Conservation (phyloP, 2,888 invertebrate species). For the Pachycephus smyrnensis region DNA sequence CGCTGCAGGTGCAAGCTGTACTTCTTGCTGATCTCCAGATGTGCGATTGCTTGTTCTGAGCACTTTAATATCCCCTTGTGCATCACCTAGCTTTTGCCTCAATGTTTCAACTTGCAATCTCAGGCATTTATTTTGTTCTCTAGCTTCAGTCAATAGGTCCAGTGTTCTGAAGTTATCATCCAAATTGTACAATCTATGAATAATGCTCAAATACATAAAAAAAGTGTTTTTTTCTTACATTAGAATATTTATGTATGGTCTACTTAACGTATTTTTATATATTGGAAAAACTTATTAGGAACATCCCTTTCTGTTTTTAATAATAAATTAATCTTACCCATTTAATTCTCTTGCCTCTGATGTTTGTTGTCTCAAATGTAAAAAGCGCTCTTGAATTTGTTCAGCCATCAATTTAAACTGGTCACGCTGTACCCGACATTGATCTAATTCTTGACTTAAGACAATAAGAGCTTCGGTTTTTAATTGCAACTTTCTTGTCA, state of each 20-base stretch:
- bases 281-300: too few species aligned
- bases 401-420: constrained; percentile 85
- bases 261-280: too few species aligned
- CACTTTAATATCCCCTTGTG: constrained; percentile 77
- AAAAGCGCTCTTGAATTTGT: constrained; percentile 74
- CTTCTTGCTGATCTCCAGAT: constrained; percentile 45
- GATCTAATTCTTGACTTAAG: constrained; percentile 81
- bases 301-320: too few species aligned
- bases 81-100: constrained; percentile 78
- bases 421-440: constrained; percentile 83
- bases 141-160: constrained; percentile 63
- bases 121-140: constrained; percentile 70
- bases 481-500: constrained; percentile 75
- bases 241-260: too few species aligned
- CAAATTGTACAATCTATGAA: constrained; percentile 33
- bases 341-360: constrained; percentile 40
- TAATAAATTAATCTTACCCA: constrained; percentile 30
- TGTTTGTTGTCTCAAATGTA: constrained; percentile 66
- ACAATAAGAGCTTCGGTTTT: constrained; percentile 87
- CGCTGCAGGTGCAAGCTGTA: constrained; percentile 65
- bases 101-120: constrained; percentile 76
- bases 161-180: constrained; percentile 47
- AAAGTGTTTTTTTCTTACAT: too few species aligned
- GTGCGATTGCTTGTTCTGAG: constrained; percentile 69
- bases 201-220: too few species aligned